A percentile compares a stretch with the other conserved stretches of the same genome.
Conservation (phyloP, 2,888 invertebrate species). For the Pollenia labialis region DNA sequence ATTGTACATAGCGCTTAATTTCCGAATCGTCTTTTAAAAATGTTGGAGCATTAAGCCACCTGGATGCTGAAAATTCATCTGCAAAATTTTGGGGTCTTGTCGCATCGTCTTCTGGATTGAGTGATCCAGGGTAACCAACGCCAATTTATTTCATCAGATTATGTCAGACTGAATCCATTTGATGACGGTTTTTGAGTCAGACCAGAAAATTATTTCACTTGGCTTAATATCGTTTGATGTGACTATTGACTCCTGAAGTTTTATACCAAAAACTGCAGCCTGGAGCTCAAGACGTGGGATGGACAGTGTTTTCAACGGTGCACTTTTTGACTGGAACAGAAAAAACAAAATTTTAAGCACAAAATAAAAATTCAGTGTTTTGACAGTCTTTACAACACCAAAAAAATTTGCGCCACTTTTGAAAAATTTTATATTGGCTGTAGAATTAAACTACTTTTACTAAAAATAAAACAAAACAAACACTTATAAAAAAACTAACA, state of each 20-base stretch:
- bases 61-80: neutral
- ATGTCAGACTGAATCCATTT: slow-evolving; percentile 36
- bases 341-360: too few relatives aligned
- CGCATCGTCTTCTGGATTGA: slow-evolving; percentile 10
- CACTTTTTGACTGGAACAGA: slow-evolving; percentile 47
- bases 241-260: slow-evolving; percentile 35
- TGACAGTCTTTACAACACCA: too few relatives aligned
- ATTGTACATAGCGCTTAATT: too few relatives aligned
- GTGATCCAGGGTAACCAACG: slow-evolving; percentile 19
- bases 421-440: too few relatives aligned
- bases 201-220: slow-evolving; percentile 5
- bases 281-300: slow-evolving; percentile 57
- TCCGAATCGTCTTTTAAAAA: neutral
- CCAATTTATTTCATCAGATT: slow-evolving; percentile 4
- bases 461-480: too few relatives aligned
- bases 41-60: neutral
- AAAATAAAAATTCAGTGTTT: too few relatives aligned
- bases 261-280: slow-evolving; percentile 40
- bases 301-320: slow-evolving; percentile 48
- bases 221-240: slow-evolving; percentile 17
- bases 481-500: too few relatives aligned
- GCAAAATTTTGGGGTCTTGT: neutral
- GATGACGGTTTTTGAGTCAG: slow-evolving; percentile 11
- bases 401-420: too few relatives aligned
- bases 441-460: too few relatives aligned